Evolutionary conservation across 2,888 invertebrate species (phyloP).

Genomic region (Sarcophaga caerulescens): DNA sequence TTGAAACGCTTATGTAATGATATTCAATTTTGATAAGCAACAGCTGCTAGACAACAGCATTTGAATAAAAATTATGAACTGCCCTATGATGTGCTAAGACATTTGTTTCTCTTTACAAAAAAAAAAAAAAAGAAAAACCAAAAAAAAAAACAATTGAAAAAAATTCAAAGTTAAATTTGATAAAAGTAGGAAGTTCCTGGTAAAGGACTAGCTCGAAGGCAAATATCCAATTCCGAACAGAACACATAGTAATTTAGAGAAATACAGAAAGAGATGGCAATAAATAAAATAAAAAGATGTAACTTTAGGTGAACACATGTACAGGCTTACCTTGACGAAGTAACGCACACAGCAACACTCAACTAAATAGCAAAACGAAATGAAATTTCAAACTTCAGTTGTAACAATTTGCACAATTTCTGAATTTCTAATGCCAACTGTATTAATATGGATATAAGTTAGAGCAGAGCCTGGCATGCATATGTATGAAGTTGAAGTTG

Average conservation of each 20-base stretch:
- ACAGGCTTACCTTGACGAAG: background rate
- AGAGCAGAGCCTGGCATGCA: background rate
- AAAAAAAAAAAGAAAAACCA: too few species aligned
- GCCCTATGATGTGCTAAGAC: too few species aligned
- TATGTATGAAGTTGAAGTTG: conserved; percentile 11
- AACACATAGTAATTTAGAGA: background rate
- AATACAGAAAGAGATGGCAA: background rate
- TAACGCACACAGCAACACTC: background rate
- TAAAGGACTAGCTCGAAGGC: conserved; percentile 15
- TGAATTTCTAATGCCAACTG: too few species aligned
- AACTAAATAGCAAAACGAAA: background rate
- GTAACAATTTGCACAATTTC: too few species aligned
- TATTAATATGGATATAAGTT: background rate
- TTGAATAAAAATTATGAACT: too few species aligned
- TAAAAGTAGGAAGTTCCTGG: conserved; percentile 30
- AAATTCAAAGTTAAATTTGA: conserved; percentile 5
- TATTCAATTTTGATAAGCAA: too few species aligned
- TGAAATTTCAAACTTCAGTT: background rate
- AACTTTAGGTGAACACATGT: background rate
- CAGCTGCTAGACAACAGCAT: too few species aligned
- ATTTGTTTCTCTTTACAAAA: too few species aligned
- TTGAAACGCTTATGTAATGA: too few species aligned
- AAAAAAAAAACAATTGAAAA: background rate
- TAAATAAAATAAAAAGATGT: background rate
- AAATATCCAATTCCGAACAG: background rate